Conservation (phyloP, 2,888 invertebrate species). For the Tenthredo amoena region DNA sequence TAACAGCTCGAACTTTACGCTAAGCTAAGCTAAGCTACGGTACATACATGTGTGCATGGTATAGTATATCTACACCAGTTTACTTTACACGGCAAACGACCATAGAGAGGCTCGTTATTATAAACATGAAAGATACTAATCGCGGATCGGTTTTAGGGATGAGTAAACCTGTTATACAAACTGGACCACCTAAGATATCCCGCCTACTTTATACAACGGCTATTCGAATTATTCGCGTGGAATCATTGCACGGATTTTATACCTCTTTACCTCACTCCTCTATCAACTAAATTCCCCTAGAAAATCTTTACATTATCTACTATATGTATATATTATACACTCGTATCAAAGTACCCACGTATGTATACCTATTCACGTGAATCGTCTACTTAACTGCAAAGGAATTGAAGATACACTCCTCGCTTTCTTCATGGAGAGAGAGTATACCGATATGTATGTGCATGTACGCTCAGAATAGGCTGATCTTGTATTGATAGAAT, state of each 20-base stretch:
- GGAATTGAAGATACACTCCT: slow-evolving; percentile 21
- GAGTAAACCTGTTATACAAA: slow-evolving; percentile 38
- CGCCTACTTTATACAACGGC: slow-evolving; percentile 9
- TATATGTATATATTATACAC: slow-evolving; percentile 9
- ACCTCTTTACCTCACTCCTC: neutral
- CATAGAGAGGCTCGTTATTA: slow-evolving; percentile 15
- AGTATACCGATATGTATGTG: neutral
- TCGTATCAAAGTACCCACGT: neutral
- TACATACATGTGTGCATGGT: neutral
- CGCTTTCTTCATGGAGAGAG: neutral
- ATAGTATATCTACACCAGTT: neutral
- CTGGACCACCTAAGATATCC: slow-evolving; percentile 45
- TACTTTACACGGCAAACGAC: neutral
- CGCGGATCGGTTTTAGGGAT: neutral
- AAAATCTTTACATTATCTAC: neutral
- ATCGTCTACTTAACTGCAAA: slow-evolving; percentile 37
- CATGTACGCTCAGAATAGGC: neutral
- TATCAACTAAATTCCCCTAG: neutral
- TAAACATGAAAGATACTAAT: slow-evolving; percentile 7
- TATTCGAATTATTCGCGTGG: slow-evolving; percentile 12
- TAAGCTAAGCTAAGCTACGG: neutral
- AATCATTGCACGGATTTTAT: slow-evolving; percentile 11
- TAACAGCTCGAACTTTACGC: neutral
- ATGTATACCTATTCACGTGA: slow-evolving; percentile 1
- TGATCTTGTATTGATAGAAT: slow-evolving; percentile 40